Evolutionary conservation across 2,888 invertebrate genomes (phyloP).

Genomic region (Dryadula phaetusa): DNA sequence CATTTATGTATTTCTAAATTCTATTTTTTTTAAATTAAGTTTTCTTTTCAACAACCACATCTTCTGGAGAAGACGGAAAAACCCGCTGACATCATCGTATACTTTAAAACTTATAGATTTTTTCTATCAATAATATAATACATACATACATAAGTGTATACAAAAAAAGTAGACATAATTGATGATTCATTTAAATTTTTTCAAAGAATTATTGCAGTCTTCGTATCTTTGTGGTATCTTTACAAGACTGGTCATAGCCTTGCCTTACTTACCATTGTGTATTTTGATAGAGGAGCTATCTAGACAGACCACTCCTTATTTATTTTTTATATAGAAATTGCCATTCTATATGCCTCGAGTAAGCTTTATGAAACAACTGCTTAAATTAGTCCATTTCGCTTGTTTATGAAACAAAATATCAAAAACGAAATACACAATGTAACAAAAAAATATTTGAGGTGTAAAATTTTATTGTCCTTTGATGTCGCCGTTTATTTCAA

Average conservation of each 20-base stretch:
- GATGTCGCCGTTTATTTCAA: constrained; percentile 43
- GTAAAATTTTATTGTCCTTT: constrained; percentile 41
- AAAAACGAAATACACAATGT: not conserved
- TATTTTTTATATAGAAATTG: not conserved
- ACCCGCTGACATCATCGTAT: constrained; percentile 41
- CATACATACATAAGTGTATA: not conserved
- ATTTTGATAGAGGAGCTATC: constrained; percentile 6
- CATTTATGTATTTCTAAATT: no score
- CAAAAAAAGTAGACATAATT: constrained; percentile 7
- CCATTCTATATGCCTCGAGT: not conserved
- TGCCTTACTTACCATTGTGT: constrained; percentile 10
- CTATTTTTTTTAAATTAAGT: fast-evolving
- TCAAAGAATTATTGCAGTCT: constrained; percentile 5
- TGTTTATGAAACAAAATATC: constrained; percentile 2
- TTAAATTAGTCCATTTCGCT: constrained; percentile 11
- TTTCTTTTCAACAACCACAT: not conserved
- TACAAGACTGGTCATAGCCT: constrained; percentile 15
- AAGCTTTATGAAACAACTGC: not conserved
- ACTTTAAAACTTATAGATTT: not conserved
- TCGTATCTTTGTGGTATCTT: constrained; percentile 18
- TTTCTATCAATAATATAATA: not conserved
- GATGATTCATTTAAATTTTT: constrained; percentile 19
- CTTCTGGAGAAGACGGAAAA: constrained; percentile 31
- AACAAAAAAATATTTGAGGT: constrained; percentile 19
- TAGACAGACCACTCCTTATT: constrained; percentile 5